Evolutionary conservation across 30 jellyfish, hydroid and myxozoan genomes (phyloP), one percentile per base, ranked within the genome.

Genomic region (Chrysaora quinquecirrha): DNA sequence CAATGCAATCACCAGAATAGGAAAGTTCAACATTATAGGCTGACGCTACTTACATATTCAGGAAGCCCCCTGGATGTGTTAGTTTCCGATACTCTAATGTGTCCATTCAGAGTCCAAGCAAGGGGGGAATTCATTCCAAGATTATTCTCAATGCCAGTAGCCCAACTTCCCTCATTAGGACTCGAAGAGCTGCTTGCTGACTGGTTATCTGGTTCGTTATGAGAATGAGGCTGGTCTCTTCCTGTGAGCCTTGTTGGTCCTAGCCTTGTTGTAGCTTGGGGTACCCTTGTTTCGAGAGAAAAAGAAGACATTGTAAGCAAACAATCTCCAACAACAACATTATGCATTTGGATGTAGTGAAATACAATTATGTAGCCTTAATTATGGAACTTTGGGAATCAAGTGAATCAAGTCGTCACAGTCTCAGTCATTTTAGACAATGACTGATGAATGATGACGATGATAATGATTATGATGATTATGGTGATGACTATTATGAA

Each of bases 71-170:
- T 66, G 18, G 89, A 76, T 20, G 91, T 49, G 28, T 80, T 71
- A 63, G 72, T 82, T 12, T 80, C 90, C 22, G 91, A 61, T 10
- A 82, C 88, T 22, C 94, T 66, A 21, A 91, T 73, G 38, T 91
- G 96, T 6, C 98, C 98, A 68, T 91, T 91, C 64, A 91, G 66
- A 30, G 96, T 95, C 98, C 98, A 91, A n/a, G 96, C 96, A 7
- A 79, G 82, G 0, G 98, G 90, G 1, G 96, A 79, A 29, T 66
- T 69, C 28, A 62, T 3, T 19, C 83, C 83, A 12, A 50, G 84
- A 34, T 43, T 56, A 19, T 61, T 82, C 33, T 82, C 83, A 23
- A 82, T 29, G 21, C 87, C 87, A 30, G 58, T 48, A 0, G 87
- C 23, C 27, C 21, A 20, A 25, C 29, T 43, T 3, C 31, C 70